Evolutionary conservation across 2,888 invertebrate genomes (phyloP).

Genomic region (Morpho deidamia): DNA sequence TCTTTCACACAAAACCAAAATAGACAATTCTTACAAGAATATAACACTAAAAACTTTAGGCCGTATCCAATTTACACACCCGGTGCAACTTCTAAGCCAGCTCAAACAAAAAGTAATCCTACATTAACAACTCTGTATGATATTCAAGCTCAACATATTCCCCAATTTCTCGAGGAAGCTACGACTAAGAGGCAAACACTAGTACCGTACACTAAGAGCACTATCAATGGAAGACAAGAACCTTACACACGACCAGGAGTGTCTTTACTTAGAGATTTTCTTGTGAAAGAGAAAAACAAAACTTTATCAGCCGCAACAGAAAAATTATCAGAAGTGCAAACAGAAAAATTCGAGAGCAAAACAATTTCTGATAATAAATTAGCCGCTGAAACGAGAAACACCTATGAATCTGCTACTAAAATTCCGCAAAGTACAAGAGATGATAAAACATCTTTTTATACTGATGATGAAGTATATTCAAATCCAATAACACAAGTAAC

Average conservation of each 20-base stretch:
- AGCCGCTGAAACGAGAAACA: constrained; percentile 43
- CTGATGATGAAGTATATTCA: constrained; percentile 40
- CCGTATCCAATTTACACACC: constrained; percentile 68
- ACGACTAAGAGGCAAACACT: constrained; percentile 63
- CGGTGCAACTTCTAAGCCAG: constrained; percentile 42
- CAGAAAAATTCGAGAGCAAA: constrained; percentile 32
- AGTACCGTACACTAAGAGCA: constrained; percentile 60
- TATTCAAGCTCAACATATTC: constrained; percentile 49
- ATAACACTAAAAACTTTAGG: constrained; percentile 55
- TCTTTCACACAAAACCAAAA: constrained; percentile 82
- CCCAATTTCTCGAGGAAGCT: constrained; percentile 34
- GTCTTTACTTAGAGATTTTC: constrained; percentile 54
- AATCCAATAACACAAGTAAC: constrained; percentile 40
- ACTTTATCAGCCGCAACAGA: constrained; percentile 46
- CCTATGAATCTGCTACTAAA: constrained; percentile 63
- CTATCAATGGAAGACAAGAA: constrained; percentile 46
- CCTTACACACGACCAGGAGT: constrained; percentile 71
- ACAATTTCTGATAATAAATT: constrained; percentile 34
- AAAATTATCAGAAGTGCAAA: constrained; percentile 39
- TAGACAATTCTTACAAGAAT: constrained; percentile 63
- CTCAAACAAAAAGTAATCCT: constrained; percentile 50
- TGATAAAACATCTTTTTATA: constrained; percentile 41
- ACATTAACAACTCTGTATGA: constrained; percentile 68
- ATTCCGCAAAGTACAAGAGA: constrained; percentile 54
- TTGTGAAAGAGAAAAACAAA: constrained; percentile 62